Conservation (phyloP, 2,113 vertebrate species). For the Carassius auratus region DNA sequence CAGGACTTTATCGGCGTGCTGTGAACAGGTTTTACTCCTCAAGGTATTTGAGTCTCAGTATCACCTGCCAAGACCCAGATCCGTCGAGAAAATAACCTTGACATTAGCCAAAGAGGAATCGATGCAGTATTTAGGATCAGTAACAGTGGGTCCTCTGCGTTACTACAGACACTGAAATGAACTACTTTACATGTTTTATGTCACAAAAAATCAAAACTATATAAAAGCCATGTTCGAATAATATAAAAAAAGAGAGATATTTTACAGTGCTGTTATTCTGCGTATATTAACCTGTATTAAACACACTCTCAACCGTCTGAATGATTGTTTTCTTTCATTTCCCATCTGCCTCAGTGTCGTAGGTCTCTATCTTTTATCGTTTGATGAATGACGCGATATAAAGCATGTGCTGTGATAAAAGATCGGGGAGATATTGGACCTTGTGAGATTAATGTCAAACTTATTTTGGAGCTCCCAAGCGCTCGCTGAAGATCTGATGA, state of each 20-base stretch:
- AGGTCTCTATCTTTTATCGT: background rate
- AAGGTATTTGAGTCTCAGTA: background rate
- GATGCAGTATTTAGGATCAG: background rate
- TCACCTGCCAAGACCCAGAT: background rate
- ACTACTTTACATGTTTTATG: background rate
- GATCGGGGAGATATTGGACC: slow-evolving; percentile 21
- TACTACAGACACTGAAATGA: background rate
- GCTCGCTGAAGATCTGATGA: slow-evolving; percentile 7
- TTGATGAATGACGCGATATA: background rate
- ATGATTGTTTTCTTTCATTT: background rate
- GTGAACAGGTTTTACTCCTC: slow-evolving; percentile 5
- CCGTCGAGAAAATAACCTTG: background rate
- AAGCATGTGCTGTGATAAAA: background rate
- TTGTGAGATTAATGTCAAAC: slow-evolving; percentile 39
- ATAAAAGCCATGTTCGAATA: background rate
- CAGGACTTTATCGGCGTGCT: background rate
- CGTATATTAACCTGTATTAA: background rate
- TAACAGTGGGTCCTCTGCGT: background rate
- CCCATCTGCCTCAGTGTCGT: background rate
- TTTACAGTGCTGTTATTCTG: background rate
- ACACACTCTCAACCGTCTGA: too few relatives aligned
- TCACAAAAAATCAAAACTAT: background rate
- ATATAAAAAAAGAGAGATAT: background rate
- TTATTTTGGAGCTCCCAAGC: slow-evolving; percentile 22
- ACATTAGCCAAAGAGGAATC: background rate